Percentiles rank a stretch among this genome's conserved stretches.
Conservation (phyloP, 2,113 vertebrate genomes). For the Nothocercus nigrocapillus region DNA sequence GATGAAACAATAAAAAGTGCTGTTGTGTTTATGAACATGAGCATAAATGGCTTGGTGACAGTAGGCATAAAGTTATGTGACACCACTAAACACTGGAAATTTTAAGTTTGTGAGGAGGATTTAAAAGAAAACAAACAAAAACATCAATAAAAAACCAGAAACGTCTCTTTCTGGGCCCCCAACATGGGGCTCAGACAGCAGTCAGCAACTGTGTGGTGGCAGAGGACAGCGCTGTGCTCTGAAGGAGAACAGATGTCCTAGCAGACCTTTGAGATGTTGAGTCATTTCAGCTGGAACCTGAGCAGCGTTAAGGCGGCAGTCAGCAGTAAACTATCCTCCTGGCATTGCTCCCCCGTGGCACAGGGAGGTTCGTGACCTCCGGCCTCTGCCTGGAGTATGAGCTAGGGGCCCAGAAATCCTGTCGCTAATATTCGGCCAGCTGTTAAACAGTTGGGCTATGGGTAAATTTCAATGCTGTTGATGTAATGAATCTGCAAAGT, state of each 20-base stretch:
- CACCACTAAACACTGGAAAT: neutral
- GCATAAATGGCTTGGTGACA: neutral
- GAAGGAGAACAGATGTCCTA: neutral
- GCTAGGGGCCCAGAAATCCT: neutral
- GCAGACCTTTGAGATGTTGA: neutral
- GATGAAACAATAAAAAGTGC: neutral
- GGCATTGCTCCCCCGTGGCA: neutral
- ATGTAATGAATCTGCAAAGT: neutral
- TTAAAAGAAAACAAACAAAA: neutral
- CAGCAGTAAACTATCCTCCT: neutral
- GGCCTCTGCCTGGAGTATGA: neutral
- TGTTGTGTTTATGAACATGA: neutral
- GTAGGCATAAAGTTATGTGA: neutral
- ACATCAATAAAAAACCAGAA: neutral
- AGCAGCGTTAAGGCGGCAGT: neutral
- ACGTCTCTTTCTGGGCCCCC: neutral
- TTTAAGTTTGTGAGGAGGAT: neutral
- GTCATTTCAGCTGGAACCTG: neutral
- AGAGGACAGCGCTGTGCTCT: neutral
- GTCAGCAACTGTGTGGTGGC: neutral
- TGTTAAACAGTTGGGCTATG: neutral
- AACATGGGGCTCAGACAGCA: neutral
- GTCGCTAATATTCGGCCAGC: neutral
- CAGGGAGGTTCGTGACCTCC: neutral
- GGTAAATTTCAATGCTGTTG: neutral